Evolutionary conservation across 2,113 vertebrate species (phyloP), one percentile per base, ranked within the genome.

Genomic region (Herpetotheres cachinnans): DNA sequence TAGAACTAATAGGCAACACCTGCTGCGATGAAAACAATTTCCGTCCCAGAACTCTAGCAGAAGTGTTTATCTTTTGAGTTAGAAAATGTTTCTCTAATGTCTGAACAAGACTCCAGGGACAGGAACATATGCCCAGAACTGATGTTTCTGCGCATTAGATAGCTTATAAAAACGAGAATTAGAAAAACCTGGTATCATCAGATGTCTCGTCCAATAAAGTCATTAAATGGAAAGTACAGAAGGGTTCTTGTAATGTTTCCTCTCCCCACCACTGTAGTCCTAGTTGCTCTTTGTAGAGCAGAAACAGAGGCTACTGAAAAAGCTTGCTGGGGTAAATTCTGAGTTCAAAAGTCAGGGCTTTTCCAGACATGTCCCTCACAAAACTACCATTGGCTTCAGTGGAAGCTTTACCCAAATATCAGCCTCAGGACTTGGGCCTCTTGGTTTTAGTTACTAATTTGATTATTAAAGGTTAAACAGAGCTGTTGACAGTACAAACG

Each of bases 31-130:
- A 97, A 97, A 97, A 97, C 61, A 83, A 93, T 95, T 93, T 95
- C 92, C 94, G 77, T 88, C 78, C 90, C 90, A 80, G 83, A 94
- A 97, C 92, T 80, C 85, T 81, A 97, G 71, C 94, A 97, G 94
- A 97, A 89, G 86, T 93, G 89, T 97, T 97, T 97, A 95, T 95
- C 94, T 97, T 98, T 97, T 93, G 94, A 97, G 98, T 97, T 97
- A 98, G 96, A 98, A 98, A 97, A 98, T 97, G 95, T 97, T 97
- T 95, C 96, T 97, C 91, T 97, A 97, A 95, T 97, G 95, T 97
- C 96, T 97, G 98, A 97, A 97, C 96, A 97, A 97, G 96, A 93
- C 95, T 96, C 92, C 83, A 78, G 83, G 91, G 95, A 92, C 79
- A 21, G 90, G 92, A 96, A 96, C 88, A 66, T 91, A 89, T 97